phyloP scores from a whole-genome alignment of 1,140 invertebrate species.

The Oryzaephilus surinamensis region DNA sequence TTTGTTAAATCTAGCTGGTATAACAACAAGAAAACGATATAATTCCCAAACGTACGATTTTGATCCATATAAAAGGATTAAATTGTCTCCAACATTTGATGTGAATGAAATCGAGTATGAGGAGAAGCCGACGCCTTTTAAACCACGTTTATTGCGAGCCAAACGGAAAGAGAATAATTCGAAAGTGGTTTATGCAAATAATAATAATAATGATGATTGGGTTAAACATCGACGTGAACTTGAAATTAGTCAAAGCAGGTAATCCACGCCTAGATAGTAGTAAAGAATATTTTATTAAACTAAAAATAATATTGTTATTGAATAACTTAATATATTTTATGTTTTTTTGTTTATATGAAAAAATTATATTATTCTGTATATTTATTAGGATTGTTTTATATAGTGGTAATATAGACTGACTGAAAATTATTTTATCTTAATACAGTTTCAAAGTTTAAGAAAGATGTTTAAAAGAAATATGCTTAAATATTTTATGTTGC shows the following conservation, averaged over 20 bases:
- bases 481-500: neutral
- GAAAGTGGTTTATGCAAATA: conserved; percentile 16
- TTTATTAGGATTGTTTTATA: conserved; percentile 11
- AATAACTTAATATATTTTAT: conserved; percentile 11
- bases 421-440: conserved; percentile 7
- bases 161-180: conserved; percentile 27
- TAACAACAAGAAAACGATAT: conserved; percentile 24
- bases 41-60: conserved; percentile 15
- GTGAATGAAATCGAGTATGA: conserved; percentile 16
- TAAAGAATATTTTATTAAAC: conserved; percentile 1
- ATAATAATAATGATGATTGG: conserved; percentile 33
- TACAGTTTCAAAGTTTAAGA: conserved; percentile 5
- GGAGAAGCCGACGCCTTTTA: conserved; percentile 25
- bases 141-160: conserved; percentile 27
- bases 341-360: conserved; percentile 9
- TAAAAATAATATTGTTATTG: conserved; percentile 6
- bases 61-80: conserved; percentile 12
- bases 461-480: neutral
- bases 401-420: conserved; percentile 6
- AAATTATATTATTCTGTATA: conserved; percentile 2
- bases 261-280: conserved; percentile 18
- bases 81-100: conserved; percentile 11
- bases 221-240: conserved; percentile 28
- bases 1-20: conserved; percentile 58
- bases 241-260: conserved; percentile 28